Percentiles rank a stretch among this genome's conserved stretches.
These are phyloP conservation scores for Hydropsyche tenuis DNA, from an alignment of 1,140 invertebrate species.

Conservation along the genomic window DNA sequence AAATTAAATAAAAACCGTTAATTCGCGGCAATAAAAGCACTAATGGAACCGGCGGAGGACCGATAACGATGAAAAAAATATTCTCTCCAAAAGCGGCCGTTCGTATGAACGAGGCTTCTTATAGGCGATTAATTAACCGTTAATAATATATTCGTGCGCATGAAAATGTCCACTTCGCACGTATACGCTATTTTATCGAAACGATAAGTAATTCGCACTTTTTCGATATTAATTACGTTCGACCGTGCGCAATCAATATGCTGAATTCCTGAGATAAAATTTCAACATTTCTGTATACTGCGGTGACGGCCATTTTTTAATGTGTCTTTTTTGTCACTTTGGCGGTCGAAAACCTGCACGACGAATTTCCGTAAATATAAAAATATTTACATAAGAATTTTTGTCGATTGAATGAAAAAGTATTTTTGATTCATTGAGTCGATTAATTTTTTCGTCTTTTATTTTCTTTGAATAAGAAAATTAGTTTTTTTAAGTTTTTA, in stretches of 20 bases:
- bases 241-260: not conserved
- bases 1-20: slow-evolving; percentile 49
- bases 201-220: not conserved
- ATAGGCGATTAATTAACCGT: slow-evolving; percentile 40
- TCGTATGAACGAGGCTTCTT: slow-evolving; percentile 24
- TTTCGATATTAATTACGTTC: not conserved
- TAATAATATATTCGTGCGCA: not conserved
- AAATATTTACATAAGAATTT: too few species aligned
- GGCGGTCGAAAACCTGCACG: not conserved
- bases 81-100: slow-evolving; percentile 44
- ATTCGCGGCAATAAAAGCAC: slow-evolving; percentile 46
- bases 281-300: not conserved
- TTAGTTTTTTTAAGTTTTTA: too few species aligned
- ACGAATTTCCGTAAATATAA: not conserved
- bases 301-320: too few species aligned
- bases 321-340: too few species aligned
- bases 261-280: not conserved
- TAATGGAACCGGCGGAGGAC: slow-evolving; percentile 41
- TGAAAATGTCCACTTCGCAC: not conserved
- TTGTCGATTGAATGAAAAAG: too few species aligned
- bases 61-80: slow-evolving; percentile 40
- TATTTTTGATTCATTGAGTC: too few species aligned
- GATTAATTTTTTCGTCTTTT: too few species aligned
- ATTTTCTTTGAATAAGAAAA: too few species aligned
- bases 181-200: not conserved